Conservation (phyloP, 2,113 vertebrate genomes). For the Paralichthys olivaceus region DNA sequence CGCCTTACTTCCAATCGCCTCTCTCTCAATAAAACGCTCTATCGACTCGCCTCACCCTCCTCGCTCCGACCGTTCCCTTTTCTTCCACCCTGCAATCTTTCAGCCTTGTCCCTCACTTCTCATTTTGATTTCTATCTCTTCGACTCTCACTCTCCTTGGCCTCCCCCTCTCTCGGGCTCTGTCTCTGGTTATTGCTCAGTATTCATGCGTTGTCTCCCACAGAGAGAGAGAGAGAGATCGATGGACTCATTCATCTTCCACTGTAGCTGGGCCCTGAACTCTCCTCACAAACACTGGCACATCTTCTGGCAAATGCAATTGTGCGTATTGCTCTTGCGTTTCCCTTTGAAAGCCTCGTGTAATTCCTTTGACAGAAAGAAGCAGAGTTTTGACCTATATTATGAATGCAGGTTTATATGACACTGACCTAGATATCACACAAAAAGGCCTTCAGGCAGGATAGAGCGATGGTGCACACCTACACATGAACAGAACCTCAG, state of each 20-base stretch:
- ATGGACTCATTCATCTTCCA: conserved; percentile 65
- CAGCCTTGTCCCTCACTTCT: conserved; percentile 29
- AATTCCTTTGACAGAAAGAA: conserved; percentile 11
- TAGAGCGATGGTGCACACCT: neutral
- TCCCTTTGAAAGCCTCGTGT: conserved; percentile 31
- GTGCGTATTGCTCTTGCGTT: conserved; percentile 10
- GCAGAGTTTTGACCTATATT: neutral
- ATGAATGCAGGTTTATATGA: neutral
- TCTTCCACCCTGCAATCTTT: conserved; percentile 33
- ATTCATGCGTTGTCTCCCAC: conserved; percentile 54
- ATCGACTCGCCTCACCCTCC: conserved; percentile 42
- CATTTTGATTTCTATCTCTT: conserved; percentile 46
- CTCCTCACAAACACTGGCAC: conserved; percentile 39
- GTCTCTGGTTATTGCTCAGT: conserved; percentile 55
- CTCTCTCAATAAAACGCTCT: conserved; percentile 44
- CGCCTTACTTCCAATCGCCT: conserved; percentile 21
- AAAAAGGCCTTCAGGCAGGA: neutral
- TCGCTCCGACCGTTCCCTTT: conserved; percentile 13
- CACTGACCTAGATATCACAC: conserved; percentile 16
- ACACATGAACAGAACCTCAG: neutral
- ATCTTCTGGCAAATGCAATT: conserved; percentile 16
- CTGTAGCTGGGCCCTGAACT: conserved; percentile 52
- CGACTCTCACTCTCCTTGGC: conserved; percentile 11
- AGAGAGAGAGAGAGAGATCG: conserved; percentile 47
- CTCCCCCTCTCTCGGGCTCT: conserved; percentile 1